phyloP scores from a whole-genome alignment of 1,140 invertebrate species.

The Listronotus bonariensis region DNA sequence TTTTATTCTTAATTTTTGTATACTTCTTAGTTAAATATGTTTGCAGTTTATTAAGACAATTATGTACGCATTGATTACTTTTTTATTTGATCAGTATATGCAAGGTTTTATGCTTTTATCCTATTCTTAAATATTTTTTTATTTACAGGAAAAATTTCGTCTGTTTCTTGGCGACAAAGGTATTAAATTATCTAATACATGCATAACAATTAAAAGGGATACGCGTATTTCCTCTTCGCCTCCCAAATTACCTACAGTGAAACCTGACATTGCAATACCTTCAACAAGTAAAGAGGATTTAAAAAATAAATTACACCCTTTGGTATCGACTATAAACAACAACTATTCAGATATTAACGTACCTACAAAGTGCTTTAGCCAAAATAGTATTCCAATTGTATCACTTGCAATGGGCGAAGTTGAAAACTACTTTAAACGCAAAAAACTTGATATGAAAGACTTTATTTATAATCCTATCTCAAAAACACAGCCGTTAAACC shows the following conservation, averaged over 20 bases:
- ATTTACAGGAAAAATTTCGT: slow-evolving; percentile 18
- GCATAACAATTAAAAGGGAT: slow-evolving; percentile 18
- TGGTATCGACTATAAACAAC: slow-evolving; percentile 24
- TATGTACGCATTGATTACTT: no score
- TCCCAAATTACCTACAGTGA: not conserved
- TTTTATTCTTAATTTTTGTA: no score
- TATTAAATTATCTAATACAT: slow-evolving; percentile 18
- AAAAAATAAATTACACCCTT: slow-evolving; percentile 17
- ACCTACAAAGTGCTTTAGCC: slow-evolving; percentile 30
- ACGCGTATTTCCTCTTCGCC: not conserved
- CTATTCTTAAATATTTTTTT: slow-evolving; percentile 13
- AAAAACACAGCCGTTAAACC: not conserved
- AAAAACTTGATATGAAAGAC: slow-evolving; percentile 28
- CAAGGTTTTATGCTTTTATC: no score
- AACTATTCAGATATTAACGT: slow-evolving; percentile 24
- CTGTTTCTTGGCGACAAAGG: slow-evolving; percentile 10
- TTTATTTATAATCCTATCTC: slow-evolving; percentile 14
- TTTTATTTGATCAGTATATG: no score
- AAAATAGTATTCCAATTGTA: slow-evolving; percentile 22
- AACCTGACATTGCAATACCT: not conserved
- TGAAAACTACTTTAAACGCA: slow-evolving; percentile 27
- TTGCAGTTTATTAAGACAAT: no score
- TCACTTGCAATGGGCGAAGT: slow-evolving; percentile 34
- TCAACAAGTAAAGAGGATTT: not conserved
- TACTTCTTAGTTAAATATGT: no score